A percentile compares a stretch with the other conserved stretches of the same genome.
Evolutionary conservation across 2,113 vertebrate genomes (phyloP).

Genomic region (Chascanopsetta lugubris): DNA sequence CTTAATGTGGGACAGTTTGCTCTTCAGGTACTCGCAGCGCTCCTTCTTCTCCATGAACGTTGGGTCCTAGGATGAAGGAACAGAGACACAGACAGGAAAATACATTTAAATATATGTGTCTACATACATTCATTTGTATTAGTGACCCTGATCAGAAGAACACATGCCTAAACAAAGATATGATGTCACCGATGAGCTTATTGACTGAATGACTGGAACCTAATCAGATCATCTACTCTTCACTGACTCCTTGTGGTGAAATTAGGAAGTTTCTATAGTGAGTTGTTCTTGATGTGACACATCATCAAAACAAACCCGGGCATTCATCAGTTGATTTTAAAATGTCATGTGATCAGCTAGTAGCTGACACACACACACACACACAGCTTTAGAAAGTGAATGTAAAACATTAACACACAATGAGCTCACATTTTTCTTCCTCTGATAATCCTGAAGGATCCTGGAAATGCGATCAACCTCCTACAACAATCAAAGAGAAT

Average conservation of each 20-base stretch:
- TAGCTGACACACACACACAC: too few relatives aligned
- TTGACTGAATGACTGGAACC: too few relatives aligned
- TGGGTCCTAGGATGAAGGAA: constrained; percentile 82
- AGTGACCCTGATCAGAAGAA: too few relatives aligned
- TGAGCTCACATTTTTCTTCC: constrained; percentile 91
- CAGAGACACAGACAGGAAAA: background rate
- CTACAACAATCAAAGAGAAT: constrained; percentile 76
- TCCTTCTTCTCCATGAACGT: constrained; percentile 97
- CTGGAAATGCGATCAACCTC: constrained; percentile 90
- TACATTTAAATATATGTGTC: background rate
- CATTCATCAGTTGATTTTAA: too few relatives aligned
- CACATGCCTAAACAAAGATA: constrained; percentile 2
- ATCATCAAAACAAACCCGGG: too few relatives aligned
- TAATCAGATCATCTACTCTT: too few relatives aligned
- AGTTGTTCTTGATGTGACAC: too few relatives aligned
- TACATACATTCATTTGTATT: background rate
- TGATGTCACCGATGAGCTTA: too few relatives aligned
- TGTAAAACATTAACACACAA: background rate
- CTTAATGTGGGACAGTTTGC: constrained; percentile 97
- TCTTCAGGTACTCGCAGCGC: constrained; percentile 97
- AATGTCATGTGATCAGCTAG: too few relatives aligned
- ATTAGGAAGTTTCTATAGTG: too few relatives aligned
- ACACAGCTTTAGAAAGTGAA: too few relatives aligned
- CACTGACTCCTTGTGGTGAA: too few relatives aligned
- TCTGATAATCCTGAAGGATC: constrained; percentile 92